phyloP scores from a whole-genome alignment of 2,888 invertebrate species.

The Stenodema calcarata region DNA sequence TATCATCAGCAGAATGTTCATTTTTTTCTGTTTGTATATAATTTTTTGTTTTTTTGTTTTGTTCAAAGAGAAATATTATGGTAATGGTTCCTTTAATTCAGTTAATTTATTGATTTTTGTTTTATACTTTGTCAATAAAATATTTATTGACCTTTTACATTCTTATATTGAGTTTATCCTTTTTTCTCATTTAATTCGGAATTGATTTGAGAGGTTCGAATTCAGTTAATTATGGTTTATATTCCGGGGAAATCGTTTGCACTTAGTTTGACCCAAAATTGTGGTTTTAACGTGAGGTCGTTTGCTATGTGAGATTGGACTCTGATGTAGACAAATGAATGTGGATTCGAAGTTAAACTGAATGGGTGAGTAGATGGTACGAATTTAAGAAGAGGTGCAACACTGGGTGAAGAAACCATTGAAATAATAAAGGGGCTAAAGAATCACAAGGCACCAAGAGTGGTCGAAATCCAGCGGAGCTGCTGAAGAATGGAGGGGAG shows the following conservation, averaged over 20 bases:
- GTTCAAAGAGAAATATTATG: conserved; percentile 10
- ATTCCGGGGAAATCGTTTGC: too few species aligned
- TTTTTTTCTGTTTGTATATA: neutral
- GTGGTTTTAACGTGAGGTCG: too few species aligned
- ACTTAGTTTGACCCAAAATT: too few species aligned
- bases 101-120: conserved; percentile 55
- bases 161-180: conserved; percentile 39
- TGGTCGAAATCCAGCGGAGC: too few species aligned
- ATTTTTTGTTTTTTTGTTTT: neutral
- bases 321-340: too few species aligned
- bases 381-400: too few species aligned
- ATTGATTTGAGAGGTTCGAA: neutral
- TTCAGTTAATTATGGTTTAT: too few species aligned
- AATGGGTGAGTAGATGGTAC: too few species aligned
- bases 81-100: conserved; percentile 41
- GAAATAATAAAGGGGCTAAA: neutral
- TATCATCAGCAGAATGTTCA: neutral
- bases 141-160: conserved; percentile 49
- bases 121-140: conserved; percentile 52
- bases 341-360: too few species aligned
- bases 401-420: neutral
- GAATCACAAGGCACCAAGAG: too few species aligned
- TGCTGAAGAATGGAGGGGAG: too few species aligned
- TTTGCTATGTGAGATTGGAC: too few species aligned
- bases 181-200: conserved; percentile 43